These are phyloP conservation scores for Rhabdomys dilectus DNA, from an alignment of 2,113 vertebrate species.

Conservation along the genomic window DNA sequence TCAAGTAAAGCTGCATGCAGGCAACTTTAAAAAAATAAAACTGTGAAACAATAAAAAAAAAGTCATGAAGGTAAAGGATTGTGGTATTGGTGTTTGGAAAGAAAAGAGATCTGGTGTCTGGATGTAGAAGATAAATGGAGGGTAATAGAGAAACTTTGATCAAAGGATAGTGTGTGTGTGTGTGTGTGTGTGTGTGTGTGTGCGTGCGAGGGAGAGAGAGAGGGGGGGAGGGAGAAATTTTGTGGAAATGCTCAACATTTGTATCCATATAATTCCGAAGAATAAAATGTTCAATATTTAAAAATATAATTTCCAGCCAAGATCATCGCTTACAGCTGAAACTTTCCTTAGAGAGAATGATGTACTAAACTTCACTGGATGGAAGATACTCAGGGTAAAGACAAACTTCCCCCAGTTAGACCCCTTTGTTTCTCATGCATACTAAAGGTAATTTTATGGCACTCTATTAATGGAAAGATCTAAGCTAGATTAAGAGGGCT, in stretches of 20 bases:
- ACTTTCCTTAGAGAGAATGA: slow-evolving; percentile 65
- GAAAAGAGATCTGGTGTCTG: not conserved
- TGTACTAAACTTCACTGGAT: slow-evolving; percentile 55
- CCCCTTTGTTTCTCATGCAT: slow-evolving; percentile 72
- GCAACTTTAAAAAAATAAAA: too few species aligned
- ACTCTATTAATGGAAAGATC: slow-evolving; percentile 79
- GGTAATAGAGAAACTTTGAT: not conserved
- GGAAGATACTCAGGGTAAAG: slow-evolving; percentile 65
- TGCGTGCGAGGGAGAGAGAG: not conserved
- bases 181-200: not conserved
- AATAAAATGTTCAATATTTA: slow-evolving; percentile 74
- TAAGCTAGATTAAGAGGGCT: slow-evolving; percentile 81
- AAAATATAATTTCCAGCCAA: slow-evolving; percentile 61
- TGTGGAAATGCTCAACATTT: slow-evolving; percentile 65
- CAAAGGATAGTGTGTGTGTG: not conserved
- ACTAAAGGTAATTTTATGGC: slow-evolving; percentile 79
- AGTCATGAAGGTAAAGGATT: not conserved
- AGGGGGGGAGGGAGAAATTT: not conserved
- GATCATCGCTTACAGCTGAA: slow-evolving; percentile 55
- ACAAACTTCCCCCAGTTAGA: slow-evolving; percentile 74
- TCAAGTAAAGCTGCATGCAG: not conserved
- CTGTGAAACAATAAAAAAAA: not conserved
- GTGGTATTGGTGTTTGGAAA: not conserved
- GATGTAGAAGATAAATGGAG: not conserved
- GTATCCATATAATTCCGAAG: slow-evolving; percentile 63